Conservation (phyloP, 2,888 invertebrate species). For the Agriopis aurantiaria region DNA sequence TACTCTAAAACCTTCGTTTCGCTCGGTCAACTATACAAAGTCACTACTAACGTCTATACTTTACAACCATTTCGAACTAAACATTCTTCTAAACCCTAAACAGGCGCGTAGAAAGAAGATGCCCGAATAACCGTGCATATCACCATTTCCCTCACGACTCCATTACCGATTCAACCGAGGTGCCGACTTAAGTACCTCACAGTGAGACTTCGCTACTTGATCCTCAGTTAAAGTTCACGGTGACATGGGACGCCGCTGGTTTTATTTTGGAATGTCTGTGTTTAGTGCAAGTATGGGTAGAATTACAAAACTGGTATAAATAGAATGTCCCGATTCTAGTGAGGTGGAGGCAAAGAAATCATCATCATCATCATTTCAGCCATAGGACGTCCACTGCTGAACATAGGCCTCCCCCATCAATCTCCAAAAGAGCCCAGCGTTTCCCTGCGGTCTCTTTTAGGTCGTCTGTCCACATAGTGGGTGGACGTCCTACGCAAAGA, state of each 20-base stretch:
- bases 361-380: no score
- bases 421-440: no score
- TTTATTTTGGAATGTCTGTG: slow-evolving; percentile 42
- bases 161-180: slow-evolving; percentile 73
- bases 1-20: no score
- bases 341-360: no score
- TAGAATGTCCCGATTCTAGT: background rate
- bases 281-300: slow-evolving; percentile 40
- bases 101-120: slow-evolving; percentile 23
- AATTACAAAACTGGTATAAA: slow-evolving; percentile 21
- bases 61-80: background rate
- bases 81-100: slow-evolving; percentile 3
- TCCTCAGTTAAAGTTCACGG: slow-evolving; percentile 60
- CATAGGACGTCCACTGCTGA: no score
- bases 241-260: slow-evolving; percentile 44
- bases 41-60: background rate
- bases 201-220: slow-evolving; percentile 68
- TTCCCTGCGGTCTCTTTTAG: no score
- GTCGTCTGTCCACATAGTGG: no score
- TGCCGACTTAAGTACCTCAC: slow-evolving; percentile 71
- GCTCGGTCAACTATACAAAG: no score
- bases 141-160: slow-evolving; percentile 72
- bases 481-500: no score
- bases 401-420: no score
- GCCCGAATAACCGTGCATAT: slow-evolving; percentile 51